Conservation (phyloP, 1,140 invertebrate genomes). For the Anadara kagoshimensis region DNA sequence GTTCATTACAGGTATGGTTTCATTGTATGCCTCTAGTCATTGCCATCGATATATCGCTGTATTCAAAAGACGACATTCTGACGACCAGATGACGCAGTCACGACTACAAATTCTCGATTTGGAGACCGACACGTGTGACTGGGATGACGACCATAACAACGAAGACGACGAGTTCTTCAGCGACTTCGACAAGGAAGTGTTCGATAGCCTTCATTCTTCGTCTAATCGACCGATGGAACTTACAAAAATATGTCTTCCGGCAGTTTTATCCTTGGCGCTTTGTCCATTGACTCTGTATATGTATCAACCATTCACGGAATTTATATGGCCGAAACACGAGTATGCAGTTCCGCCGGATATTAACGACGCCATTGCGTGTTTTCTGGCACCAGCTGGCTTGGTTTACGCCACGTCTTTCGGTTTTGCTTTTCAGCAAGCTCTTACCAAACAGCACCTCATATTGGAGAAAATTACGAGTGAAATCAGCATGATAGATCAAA, state of each 20-base stretch:
- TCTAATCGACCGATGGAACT: constrained; percentile 50
- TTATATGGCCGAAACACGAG: constrained; percentile 48
- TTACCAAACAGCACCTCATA: constrained; percentile 55
- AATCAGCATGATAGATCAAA: constrained; percentile 57
- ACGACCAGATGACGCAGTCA: neutral
- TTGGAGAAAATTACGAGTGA: constrained; percentile 51
- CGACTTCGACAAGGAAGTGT: constrained; percentile 50
- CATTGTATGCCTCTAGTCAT: neutral
- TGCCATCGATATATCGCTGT: neutral
- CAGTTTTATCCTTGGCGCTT: constrained; percentile 49
- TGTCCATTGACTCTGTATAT: constrained; percentile 57
- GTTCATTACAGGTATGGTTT: neutral
- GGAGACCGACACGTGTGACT: neutral
- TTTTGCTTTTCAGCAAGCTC: constrained; percentile 58
- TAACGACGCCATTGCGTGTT: constrained; percentile 61
- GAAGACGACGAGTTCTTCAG: constrained; percentile 34
- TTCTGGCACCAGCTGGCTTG: constrained; percentile 58
- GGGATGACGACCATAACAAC: neutral
- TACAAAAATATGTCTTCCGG: constrained; percentile 51
- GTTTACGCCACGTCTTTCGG: constrained; percentile 64
- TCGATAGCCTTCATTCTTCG: constrained; percentile 40
- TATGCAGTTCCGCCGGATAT: constrained; percentile 49
- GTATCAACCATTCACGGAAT: constrained; percentile 44
- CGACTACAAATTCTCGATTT: neutral
- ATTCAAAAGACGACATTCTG: neutral